phyloP scores from a whole-genome alignment of 2,113 vertebrate species.

The Labeo rohita region DNA sequence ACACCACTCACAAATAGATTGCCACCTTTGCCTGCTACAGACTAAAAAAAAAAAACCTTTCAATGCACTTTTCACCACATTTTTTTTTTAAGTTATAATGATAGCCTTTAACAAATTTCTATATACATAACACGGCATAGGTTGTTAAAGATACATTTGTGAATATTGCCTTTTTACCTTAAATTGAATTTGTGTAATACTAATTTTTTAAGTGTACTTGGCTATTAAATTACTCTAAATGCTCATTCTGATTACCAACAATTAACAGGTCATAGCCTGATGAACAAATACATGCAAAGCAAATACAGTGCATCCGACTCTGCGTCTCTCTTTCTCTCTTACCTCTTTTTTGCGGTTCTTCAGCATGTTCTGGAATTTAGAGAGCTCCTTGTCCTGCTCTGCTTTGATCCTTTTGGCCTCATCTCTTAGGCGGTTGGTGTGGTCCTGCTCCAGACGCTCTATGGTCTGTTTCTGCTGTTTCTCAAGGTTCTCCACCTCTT shows the following conservation, averaged over 20 bases:
- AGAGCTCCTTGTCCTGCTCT: constrained; percentile 94
- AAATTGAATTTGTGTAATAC: neutral
- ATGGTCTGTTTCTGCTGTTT: constrained; percentile 98
- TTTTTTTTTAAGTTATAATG: too few species aligned
- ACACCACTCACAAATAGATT: neutral
- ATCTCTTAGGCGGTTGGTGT: constrained; percentile 92
- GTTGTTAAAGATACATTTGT: neutral
- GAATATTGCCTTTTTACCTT: neutral
- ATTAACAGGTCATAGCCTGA: neutral
- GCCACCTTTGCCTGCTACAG: neutral
- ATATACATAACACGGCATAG: neutral
- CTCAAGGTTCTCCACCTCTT: constrained; percentile 97
- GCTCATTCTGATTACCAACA: constrained; percentile 26
- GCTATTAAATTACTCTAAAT: constrained; percentile 10
- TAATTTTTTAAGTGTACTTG: neutral
- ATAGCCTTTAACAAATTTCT: too few species aligned
- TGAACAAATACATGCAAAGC: constrained; percentile 13
- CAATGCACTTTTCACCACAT: too few species aligned
- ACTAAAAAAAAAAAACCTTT: neutral
- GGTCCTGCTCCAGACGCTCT: constrained; percentile 94
- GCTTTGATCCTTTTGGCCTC: constrained; percentile 96
- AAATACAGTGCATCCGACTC: neutral
- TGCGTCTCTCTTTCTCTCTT: neutral
- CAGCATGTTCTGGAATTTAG: constrained; percentile 93
- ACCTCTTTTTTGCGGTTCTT: constrained; percentile 98